Evolutionary conservation across 1,140 invertebrate genomes (phyloP), one percentile per base, ranked within the genome.

Genomic region (Orussus abietinus): DNA sequence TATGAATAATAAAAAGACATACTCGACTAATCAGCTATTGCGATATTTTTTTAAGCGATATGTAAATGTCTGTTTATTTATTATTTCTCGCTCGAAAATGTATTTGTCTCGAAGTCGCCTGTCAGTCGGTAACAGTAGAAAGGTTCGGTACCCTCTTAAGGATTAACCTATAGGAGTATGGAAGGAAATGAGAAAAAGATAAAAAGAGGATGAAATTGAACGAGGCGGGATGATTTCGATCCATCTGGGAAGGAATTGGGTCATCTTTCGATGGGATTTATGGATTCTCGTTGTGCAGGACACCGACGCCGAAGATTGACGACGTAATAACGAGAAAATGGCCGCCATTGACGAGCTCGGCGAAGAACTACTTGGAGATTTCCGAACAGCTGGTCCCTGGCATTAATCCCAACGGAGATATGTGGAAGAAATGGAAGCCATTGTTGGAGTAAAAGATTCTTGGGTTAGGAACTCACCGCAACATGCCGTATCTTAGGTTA

Each of bases 231-330:
- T n/a, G n/a, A n/a, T n/a, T n/a, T n/a, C n/a, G n/a, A n/a, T n/a
- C n/a, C n/a, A n/a, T n/a, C n/a, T n/a, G n/a, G n/a, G n/a, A n/a
- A n/a, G n/a, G n/a, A n/a, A n/a, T n/a, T n/a, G n/a, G n/a, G n/a
- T n/a, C n/a, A n/a, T n/a, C n/a, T n/a, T 36, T 42, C 11, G 5
- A 6, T 11, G 10, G 3, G 6, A 13, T n/a, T 2, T 22, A 29
- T 14, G 5, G 29, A 11, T 31, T 32, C 15, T 45, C 59, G n/a
- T n/a, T n/a, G n/a, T 57, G 15, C 22, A 76, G 74, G 21, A 56
- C 75, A 51, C 74, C 74, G 17, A 74, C 70, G 1, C 68, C 69
- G 3, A 33, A 55, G 45, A 18, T 42, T 4, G 49, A 62, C 39
- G 55, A 62, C 1, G 12, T 64, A 7, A 49, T 66, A 20, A 42